Evolutionary conservation across 2,113 vertebrate genomes (phyloP).

Genomic region (Capricornis sumatraensis): DNA sequence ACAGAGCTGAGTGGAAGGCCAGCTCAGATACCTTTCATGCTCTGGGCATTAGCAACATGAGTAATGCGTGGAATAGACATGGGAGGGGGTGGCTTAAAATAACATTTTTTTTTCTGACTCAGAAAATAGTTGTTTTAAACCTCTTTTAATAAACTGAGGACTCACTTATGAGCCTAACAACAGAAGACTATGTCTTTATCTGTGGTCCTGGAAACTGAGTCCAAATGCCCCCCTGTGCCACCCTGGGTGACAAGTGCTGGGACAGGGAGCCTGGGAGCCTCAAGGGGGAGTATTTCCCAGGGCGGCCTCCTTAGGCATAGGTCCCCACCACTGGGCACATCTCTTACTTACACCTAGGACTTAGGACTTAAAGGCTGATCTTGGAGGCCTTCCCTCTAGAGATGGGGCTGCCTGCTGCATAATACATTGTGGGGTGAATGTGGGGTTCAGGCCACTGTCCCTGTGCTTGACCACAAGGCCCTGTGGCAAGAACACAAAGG

Average conservation of each 20-base stretch:
- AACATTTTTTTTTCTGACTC: not conserved
- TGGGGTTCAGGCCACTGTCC: not conserved
- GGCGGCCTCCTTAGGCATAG: not conserved
- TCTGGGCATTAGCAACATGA: not conserved
- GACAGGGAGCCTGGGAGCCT: not conserved
- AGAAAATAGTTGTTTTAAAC: not conserved
- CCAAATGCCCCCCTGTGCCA: not conserved
- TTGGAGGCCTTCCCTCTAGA: not conserved
- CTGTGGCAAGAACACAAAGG: not conserved
- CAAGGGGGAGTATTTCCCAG: not conserved
- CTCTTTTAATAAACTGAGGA: not conserved
- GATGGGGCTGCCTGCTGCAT: not conserved
- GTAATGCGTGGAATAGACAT: not conserved
- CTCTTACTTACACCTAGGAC: not conserved
- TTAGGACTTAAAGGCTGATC: not conserved
- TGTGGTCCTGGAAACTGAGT: slow-evolving; percentile 32
- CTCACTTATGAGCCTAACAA: slow-evolving; percentile 57
- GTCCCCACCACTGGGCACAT: not conserved
- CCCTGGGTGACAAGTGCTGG: not conserved
- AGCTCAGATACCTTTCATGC: not conserved
- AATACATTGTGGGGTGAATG: not conserved
- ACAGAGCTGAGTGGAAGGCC: not conserved
- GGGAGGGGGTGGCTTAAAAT: not conserved
- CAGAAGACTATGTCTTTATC: slow-evolving; percentile 50
- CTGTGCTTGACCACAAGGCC: not conserved